phyloP scores from a whole-genome alignment of 2,113 vertebrate species.

The Gymnocephalus cernua region DNA sequence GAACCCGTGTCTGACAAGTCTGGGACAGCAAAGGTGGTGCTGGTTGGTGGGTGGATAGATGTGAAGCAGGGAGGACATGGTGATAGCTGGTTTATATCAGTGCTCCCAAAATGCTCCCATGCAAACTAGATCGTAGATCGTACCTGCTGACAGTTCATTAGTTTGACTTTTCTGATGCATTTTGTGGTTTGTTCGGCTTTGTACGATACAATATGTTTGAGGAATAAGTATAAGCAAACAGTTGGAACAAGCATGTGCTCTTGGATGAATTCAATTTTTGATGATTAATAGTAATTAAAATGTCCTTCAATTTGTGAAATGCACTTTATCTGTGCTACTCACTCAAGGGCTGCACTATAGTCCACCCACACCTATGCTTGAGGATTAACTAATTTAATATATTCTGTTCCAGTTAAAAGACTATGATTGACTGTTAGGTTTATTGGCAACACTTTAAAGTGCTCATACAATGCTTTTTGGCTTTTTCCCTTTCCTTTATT shows the following conservation, averaged over 20 bases:
- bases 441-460: neutral
- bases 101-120: constrained; percentile 14
- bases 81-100: constrained; percentile 41
- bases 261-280: neutral
- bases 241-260: neutral
- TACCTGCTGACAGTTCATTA: constrained; percentile 48
- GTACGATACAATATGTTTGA: neutral
- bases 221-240: neutral
- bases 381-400: neutral
- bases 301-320: neutral
- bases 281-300: neutral
- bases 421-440: neutral
- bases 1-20: constrained; percentile 65
- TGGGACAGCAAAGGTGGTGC: constrained; percentile 51
- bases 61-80: constrained; percentile 51
- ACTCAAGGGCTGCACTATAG: neutral
- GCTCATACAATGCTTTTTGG: no score
- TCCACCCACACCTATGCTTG: neutral
- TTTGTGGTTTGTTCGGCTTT: neutral
- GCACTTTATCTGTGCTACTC: neutral
- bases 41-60: constrained; percentile 42
- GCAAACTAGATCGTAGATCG: constrained; percentile 47
- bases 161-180: neutral
- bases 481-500: no score
- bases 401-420: neutral